Base-by-base conservation (phyloP, 2,888 invertebrate species). In the Volucella bombylans region DNA sequence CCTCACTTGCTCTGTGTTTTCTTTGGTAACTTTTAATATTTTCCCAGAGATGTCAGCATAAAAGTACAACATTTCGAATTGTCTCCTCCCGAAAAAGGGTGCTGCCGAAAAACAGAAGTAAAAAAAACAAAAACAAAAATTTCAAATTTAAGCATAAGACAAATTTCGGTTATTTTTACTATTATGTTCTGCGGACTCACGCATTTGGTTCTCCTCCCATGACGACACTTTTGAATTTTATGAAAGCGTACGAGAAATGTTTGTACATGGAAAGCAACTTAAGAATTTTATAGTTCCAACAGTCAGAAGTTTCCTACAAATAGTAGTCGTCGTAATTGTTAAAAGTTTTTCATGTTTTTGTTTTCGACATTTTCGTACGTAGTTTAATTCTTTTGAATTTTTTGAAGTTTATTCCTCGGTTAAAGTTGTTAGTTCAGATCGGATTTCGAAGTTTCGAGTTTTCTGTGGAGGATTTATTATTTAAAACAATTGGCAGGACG, bases 231-330 rank as follows among this genome's bases (percentile, higher is more conserved):
- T 41, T 41, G 73, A 68, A 67, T 73, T 67, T 67, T 71, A 73
- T 62, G 43, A 74, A 74, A 59, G 45, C 43, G 50, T 68, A 54
- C 52, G 71, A 69, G 65, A 65, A 47, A 65, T 82, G 57, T 76
- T 82, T 76, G 69, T 71, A 82, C 81, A 82, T 59, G 81, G 49
- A 82, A 82, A 82, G 69, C 59, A 82, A 82, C 76, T 82, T 76
- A 82, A 76, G 76, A 65, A 59, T 41, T 62, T 71, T 54, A 38
- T 72, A 41, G 64, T 50, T 39, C 57, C 64, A 73, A 71, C 64
- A 71, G 71, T 65, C 45, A 52, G 45, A 79, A 72, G 43, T 79
- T 74, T 80, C 62, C 14, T 64, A 73, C 73, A 69, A 62, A 80
- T 74, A 41, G 52, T 65, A 31, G 31, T 31, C 31, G 31, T 31